phyloP scores from a whole-genome alignment of 2,113 vertebrate genomes.

The Mungos mungo region DNA sequence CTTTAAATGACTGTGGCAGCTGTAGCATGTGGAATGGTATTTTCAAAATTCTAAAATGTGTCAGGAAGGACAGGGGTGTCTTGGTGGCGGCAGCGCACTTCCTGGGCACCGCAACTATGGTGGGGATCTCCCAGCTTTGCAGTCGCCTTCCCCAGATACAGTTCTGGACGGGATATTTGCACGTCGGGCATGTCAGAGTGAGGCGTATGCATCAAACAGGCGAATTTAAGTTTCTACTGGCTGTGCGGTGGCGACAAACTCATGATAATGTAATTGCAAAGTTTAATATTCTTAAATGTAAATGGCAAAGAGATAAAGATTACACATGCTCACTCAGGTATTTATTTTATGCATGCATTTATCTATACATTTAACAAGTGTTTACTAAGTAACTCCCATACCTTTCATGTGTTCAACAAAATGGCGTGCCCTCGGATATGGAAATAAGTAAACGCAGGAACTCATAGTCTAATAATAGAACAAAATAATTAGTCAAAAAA shows the following conservation, averaged over 20 bases:
- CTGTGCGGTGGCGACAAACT: background rate
- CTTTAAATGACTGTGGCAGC: background rate
- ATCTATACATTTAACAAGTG: background rate
- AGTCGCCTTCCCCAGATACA: background rate
- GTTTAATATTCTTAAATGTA: conserved; percentile 2
- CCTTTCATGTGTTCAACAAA: background rate
- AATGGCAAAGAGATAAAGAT: background rate
- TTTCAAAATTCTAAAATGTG: background rate
- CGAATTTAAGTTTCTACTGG: background rate
- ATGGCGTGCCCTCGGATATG: background rate
- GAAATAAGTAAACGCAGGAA: background rate
- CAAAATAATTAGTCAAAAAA: background rate
- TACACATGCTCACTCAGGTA: background rate
- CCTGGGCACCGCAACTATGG: background rate
- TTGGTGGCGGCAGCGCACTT: background rate
- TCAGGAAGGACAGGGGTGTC: background rate
- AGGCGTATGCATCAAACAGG: background rate
- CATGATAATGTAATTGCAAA: background rate
- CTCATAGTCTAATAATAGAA: background rate
- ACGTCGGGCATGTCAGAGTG: background rate
- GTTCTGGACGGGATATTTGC: background rate
- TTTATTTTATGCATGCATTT: background rate
- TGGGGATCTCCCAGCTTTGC: background rate
- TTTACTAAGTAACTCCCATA: background rate
- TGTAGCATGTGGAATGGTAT: background rate